Evolutionary conservation across 2,113 vertebrate genomes (phyloP).

Genomic region (Alligator mississippiensis): DNA sequence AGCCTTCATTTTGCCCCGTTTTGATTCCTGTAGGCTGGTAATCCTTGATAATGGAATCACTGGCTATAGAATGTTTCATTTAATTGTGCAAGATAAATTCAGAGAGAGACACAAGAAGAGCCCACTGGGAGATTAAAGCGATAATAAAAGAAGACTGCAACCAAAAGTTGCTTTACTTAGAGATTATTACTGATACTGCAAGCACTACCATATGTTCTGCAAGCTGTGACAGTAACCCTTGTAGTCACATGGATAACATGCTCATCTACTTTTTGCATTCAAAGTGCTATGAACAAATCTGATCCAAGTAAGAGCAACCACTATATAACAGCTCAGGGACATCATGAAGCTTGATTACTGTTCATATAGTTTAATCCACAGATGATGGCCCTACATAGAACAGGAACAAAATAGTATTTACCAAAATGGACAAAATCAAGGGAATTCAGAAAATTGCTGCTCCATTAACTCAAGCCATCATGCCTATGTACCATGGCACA

Average conservation of each 20-base stretch:
- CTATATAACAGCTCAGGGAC: neutral
- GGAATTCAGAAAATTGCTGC: neutral
- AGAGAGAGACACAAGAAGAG: conserved; percentile 38
- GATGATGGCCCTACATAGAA: neutral
- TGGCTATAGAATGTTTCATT: conserved; percentile 20
- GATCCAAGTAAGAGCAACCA: conserved; percentile 45
- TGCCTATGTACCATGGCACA: accelerated
- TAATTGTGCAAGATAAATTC: conserved; percentile 55
- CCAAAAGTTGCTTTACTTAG: conserved; percentile 58
- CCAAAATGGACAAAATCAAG: neutral
- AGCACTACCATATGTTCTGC: conserved; percentile 71
- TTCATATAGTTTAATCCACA: neutral
- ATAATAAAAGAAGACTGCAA: conserved; percentile 65
- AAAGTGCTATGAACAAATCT: conserved; percentile 60
- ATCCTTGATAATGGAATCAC: conserved; percentile 59
- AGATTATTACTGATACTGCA: conserved; percentile 66
- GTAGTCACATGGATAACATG: conserved; percentile 67
- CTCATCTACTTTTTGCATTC: conserved; percentile 62
- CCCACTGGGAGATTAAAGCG: conserved; percentile 46
- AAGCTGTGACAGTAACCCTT: conserved; percentile 71
- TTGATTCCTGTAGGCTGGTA: conserved; percentile 54
- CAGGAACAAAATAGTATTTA: neutral
- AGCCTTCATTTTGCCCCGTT: conserved; percentile 47
- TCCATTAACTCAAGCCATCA: neutral
- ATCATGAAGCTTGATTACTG: neutral